Conservation (phyloP, 1,140 invertebrate species). For the Plutomurus gul region DNA sequence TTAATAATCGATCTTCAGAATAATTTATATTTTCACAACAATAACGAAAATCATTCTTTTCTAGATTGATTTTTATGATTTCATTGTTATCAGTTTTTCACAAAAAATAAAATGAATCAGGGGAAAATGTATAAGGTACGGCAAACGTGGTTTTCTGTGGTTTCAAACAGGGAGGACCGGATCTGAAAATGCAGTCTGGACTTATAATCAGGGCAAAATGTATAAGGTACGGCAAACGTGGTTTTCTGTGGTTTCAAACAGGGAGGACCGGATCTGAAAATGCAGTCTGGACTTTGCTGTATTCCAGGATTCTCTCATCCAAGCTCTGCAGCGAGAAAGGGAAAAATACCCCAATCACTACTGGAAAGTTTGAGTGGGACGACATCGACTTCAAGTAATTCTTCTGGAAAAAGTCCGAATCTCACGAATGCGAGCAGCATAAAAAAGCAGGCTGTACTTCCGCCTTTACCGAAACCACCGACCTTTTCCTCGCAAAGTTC, state of each 20-base stretch:
- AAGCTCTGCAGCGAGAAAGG: constrained; percentile 77
- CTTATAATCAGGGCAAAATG: no score
- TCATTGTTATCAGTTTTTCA: no score
- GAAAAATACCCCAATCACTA: constrained; percentile 80
- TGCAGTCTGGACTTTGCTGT: constrained; percentile 69
- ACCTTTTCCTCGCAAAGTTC: constrained; percentile 2
- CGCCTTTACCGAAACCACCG: constrained; percentile 38
- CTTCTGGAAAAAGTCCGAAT: neutral
- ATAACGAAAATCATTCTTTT: no score
- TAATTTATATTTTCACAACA: no score
- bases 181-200: constrained; percentile 55
- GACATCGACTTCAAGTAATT: no score
- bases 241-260: constrained; percentile 70
- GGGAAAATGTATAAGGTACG: no score
- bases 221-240: constrained; percentile 61
- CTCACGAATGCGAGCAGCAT: neutral
- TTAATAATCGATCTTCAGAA: no score
- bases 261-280: constrained; percentile 59
- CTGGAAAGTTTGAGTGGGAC: constrained; percentile 73
- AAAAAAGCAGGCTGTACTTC: constrained; percentile 36
- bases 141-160: constrained; percentile 63
- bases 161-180: constrained; percentile 68
- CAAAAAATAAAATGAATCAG: no score
- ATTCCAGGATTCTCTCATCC: constrained; percentile 83
- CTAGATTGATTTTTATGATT: no score